phyloP scores from a whole-genome alignment of 2,797 vertebrate species.

The Synanceia verrucosa region DNA sequence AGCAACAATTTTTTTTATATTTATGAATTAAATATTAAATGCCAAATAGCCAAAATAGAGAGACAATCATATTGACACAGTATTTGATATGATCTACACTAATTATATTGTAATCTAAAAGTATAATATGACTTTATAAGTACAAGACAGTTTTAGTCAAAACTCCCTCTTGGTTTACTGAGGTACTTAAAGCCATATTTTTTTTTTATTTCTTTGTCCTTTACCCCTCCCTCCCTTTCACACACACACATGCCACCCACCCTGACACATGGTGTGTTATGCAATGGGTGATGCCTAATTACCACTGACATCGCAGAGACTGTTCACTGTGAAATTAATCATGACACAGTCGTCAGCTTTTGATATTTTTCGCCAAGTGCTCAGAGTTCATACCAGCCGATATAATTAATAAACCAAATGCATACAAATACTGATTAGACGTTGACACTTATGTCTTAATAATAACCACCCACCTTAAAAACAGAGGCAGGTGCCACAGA shows the following conservation, averaged over 20 bases:
- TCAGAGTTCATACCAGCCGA: conserved; percentile 73
- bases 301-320: conserved; percentile 86
- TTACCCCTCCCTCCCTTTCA: not conserved
- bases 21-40: conserved; percentile 7
- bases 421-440: conserved; percentile 72
- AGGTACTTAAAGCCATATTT: conserved; percentile 32
- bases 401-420: conserved; percentile 78
- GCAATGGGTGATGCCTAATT: conserved; percentile 87
- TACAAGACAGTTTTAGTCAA: not conserved
- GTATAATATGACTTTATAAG: not conserved
- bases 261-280: conserved; percentile 86
- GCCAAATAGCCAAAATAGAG: not conserved
- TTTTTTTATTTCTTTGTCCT: conserved; percentile 43
- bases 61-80: not conserved
- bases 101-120: not conserved
- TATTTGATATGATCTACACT: not conserved
- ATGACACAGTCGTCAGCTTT: conserved; percentile 83
- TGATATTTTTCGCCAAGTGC: conserved; percentile 75
- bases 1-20: not conserved
- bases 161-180: conserved; percentile 16
- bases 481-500: conserved; percentile 28
- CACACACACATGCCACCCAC: conserved; percentile 70
- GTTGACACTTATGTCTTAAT: conserved; percentile 72
- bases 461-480: conserved; percentile 46
- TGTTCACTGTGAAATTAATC: conserved; percentile 87